Evolutionary conservation across 2,797 vertebrate genomes (phyloP), one percentile per base, ranked within the genome.

Genomic region (Gobionotothen gibberifrons): DNA sequence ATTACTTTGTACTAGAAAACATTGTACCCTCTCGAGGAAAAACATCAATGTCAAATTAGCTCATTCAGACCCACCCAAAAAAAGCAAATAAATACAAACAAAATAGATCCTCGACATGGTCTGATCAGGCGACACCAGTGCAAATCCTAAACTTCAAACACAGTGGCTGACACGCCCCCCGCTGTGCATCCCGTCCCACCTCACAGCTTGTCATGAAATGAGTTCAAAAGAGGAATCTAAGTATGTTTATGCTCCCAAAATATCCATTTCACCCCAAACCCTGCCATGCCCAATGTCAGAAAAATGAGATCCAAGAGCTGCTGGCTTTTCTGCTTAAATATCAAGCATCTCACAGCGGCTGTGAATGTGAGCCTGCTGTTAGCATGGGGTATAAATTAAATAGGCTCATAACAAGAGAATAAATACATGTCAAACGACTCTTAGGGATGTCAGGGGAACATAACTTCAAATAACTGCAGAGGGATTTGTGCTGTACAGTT

Each of bases 61-160:
- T 39, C 49, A 49, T 76, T 64, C 56, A 79, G 69, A 69, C 43
- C n/a, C 26, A 43, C 21, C 61, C 26, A 26, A 26, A 26, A 13
- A 60, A 40, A 56, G 16, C 5, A 11, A 40, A 4, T 67, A 48
- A 72, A 57, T 74, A 60, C 48, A 46, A 19, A 36, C n/a, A 56
- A 60, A 14, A 56, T 17, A 48, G 32, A 59, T 51, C 42, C 44
- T 49, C 73, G 69, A 62, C 44, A 29, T 42, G 70, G 73, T 59
- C 54, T 61, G 39, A 39, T 46, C 46, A 74, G 61, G 59, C 60
- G 65, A 26, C 46, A 10, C 40, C 21, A 78, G 75, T 46, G 44
- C 74, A 82, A 83, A 77, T 81, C 63, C 74, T 81, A 2, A 69
- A 85, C 73, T 85, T 90, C 85, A 90, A 85, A 90, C 75, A 69